Percentiles rank a stretch among this genome's conserved stretches.
These are phyloP conservation scores for Phymanthus crucifer DNA, from an alignment of 92 coral and sea anemone species.

Conservation along the genomic window DNA sequence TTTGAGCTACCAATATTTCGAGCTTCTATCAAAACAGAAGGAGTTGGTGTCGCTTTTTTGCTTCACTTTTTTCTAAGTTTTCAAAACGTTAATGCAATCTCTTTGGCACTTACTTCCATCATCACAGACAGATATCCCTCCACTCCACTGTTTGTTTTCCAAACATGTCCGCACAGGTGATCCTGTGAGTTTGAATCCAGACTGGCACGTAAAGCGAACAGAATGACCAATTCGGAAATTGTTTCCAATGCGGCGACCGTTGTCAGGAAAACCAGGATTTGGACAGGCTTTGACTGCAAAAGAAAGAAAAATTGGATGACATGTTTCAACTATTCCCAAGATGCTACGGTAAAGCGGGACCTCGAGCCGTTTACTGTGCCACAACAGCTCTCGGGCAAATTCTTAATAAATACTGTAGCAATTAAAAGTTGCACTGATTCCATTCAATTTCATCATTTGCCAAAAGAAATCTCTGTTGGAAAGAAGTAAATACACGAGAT, in stretches of 20 bases:
- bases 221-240: constrained; percentile 49
- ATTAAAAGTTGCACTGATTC: neutral
- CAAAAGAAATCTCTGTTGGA: no score
- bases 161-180: constrained; percentile 69
- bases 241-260: constrained; percentile 61
- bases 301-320: neutral
- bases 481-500: no score
- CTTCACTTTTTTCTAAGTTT: no score
- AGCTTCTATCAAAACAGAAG: no score
- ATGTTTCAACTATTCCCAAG: no score
- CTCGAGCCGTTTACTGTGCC: no score
- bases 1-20: no score
- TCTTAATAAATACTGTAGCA: no score
- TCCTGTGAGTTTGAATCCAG: constrained; percentile 68
- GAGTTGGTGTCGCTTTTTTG: neutral
- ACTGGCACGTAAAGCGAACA: constrained; percentile 66
- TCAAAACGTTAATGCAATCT: no score
- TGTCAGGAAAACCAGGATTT: constrained; percentile 64
- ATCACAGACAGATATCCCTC: constrained; percentile 68
- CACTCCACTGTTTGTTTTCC: constrained; percentile 67
- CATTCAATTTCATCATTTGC: neutral
- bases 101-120: constrained; percentile 69
- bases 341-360: no score
- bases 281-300: constrained; percentile 44
- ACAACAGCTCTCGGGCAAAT: no score